A percentile compares a stretch with the other conserved stretches of the same genome.
Evolutionary conservation across 2,797 vertebrate genomes (phyloP).

Genomic region (Clarias laeviceps): DNA sequence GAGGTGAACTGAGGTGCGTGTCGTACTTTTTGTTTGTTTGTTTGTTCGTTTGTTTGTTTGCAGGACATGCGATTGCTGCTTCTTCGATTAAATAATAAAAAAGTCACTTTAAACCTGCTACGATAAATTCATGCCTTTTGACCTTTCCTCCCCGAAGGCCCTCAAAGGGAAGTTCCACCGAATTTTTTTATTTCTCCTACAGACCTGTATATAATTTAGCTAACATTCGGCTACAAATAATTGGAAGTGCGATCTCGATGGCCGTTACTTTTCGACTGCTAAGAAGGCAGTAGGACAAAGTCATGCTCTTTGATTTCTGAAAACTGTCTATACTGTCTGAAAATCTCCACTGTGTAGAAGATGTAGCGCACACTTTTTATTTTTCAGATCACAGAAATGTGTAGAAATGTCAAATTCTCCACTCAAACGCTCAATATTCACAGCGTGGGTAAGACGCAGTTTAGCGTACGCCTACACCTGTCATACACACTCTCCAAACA

Average conservation of each 20-base stretch:
- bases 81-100: constrained; percentile 58
- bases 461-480: background rate
- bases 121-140: constrained; percentile 61
- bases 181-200: background rate
- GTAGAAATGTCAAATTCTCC: background rate
- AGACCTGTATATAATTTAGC: constrained; percentile 16
- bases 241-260: background rate
- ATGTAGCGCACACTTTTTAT: background rate
- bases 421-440: background rate
- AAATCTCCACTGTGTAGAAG: constrained; percentile 12
- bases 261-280: background rate
- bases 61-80: constrained; percentile 80
- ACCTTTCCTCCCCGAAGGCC: constrained; percentile 7
- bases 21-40: constrained; percentile 41
- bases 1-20: background rate
- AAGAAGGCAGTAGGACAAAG: background rate
- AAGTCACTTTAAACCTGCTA: constrained; percentile 80
- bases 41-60: constrained; percentile 49
- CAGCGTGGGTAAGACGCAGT: background rate
- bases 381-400: background rate
- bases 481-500: constrained; percentile 30
- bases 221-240: background rate
- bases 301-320: background rate
- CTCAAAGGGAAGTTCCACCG: constrained; percentile 11
- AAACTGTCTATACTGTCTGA: background rate